Evolutionary conservation across 1,140 invertebrate species (phyloP).

Genomic region (Diorhabda sublineata): DNA sequence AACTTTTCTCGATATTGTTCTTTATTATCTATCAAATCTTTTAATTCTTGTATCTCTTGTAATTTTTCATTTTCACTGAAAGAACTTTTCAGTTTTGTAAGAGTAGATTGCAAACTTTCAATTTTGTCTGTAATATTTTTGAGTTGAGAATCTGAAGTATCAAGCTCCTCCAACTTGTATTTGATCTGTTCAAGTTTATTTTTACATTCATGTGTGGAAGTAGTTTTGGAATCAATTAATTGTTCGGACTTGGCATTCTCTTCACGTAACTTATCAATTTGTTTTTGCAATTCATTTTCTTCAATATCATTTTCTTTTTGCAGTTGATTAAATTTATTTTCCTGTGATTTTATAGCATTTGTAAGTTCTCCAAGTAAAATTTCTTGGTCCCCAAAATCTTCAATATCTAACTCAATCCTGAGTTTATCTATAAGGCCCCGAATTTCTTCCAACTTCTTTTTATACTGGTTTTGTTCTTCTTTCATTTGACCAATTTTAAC

Average conservation of each 20-base stretch:
- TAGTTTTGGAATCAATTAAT: constrained; percentile 45
- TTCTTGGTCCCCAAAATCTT: constrained; percentile 6
- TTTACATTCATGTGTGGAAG: constrained; percentile 49
- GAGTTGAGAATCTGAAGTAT: constrained; percentile 40
- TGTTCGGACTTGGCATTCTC: constrained; percentile 48
- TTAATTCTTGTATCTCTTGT: constrained; percentile 49
- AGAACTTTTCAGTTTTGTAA: constrained; percentile 53
- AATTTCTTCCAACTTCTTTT: constrained; percentile 36
- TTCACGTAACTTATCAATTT: constrained; percentile 49
- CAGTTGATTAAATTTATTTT: constrained; percentile 13
- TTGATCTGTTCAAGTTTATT: constrained; percentile 43
- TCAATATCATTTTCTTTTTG: constrained; percentile 38
- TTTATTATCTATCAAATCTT: constrained; percentile 51
- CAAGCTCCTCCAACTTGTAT: constrained; percentile 40
- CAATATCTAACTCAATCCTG: constrained; percentile 27
- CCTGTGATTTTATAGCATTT: constrained; percentile 8
- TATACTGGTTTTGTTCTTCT: constrained; percentile 42
- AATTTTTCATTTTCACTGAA: constrained; percentile 46
- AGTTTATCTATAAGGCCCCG: constrained; percentile 39
- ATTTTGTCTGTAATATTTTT: constrained; percentile 49
- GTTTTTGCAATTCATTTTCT: constrained; percentile 47
- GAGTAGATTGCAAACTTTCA: constrained; percentile 51
- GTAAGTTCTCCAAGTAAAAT: constrained; percentile 10
- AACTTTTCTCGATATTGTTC: constrained; percentile 49
- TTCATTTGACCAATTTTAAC: constrained; percentile 43